phyloP scores from a whole-genome alignment of 2,113 vertebrate species.

The rabbit (Oryctolagus cuniculus) region mOryCun1.1 NC_091441.1:32828001-32828500 shows the following conservation, averaged over 20 bases:
- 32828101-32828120: neutral
- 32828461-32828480: neutral
- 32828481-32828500: too few species aligned
- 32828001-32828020: neutral
- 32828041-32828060: neutral
- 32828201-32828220: neutral
- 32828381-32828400: neutral
- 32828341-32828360: neutral
- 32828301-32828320: slow-evolving; percentile 8
- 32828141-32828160: neutral
- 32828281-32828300: neutral
- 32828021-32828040: neutral
- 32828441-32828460: neutral
- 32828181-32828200: neutral
- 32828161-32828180: neutral
- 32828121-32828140: neutral
- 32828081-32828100: neutral
- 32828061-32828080: neutral
- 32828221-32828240: neutral
- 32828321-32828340: neutral
- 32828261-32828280: neutral
- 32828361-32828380: neutral
- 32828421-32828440: neutral
- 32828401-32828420: neutral
- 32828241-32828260: neutral